Conservation (phyloP, 2,113 vertebrate species). For the Pterophyllum scalare region DNA sequence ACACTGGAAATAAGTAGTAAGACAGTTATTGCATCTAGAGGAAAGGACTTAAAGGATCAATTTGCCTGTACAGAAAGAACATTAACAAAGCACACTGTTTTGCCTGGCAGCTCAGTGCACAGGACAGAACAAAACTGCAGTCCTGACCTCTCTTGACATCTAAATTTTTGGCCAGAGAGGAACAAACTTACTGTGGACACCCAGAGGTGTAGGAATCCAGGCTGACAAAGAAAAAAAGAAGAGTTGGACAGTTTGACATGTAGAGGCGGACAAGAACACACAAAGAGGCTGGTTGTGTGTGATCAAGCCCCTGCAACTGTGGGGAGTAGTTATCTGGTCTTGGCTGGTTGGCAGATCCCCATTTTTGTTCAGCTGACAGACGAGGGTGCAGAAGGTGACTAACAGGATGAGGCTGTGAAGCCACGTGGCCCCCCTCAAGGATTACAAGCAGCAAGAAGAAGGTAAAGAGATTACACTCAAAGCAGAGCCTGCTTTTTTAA, state of each 20-base stretch:
- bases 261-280: not conserved
- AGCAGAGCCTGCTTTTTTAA: conserved; percentile 83
- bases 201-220: not conserved
- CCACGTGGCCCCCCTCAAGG: conserved; percentile 85
- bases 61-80: conserved; percentile 4
- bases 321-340: conserved; percentile 19
- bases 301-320: conserved; percentile 12
- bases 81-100: conserved; percentile 45
- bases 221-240: not conserved
- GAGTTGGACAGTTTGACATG: not conserved
- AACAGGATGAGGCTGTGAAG: conserved; percentile 90
- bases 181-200: conserved; percentile 10
- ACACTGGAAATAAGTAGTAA: not conserved
- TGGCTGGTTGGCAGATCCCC: conserved; percentile 47
- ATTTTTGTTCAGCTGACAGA: conserved; percentile 79
- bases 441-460: conserved; percentile 89
- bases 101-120: not conserved
- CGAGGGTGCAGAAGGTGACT: conserved; percentile 87
- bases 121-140: not conserved
- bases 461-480: conserved; percentile 91
- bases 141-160: conserved; percentile 40
- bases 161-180: conserved; percentile 8
- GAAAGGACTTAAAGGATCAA: not conserved
- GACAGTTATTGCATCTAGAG: too few relatives aligned
- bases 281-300: conserved; percentile 12